These are phyloP conservation scores for Nasonia longicornis DNA, from an alignment of 1,140 invertebrate genomes.

Conservation along the genomic window DNA sequence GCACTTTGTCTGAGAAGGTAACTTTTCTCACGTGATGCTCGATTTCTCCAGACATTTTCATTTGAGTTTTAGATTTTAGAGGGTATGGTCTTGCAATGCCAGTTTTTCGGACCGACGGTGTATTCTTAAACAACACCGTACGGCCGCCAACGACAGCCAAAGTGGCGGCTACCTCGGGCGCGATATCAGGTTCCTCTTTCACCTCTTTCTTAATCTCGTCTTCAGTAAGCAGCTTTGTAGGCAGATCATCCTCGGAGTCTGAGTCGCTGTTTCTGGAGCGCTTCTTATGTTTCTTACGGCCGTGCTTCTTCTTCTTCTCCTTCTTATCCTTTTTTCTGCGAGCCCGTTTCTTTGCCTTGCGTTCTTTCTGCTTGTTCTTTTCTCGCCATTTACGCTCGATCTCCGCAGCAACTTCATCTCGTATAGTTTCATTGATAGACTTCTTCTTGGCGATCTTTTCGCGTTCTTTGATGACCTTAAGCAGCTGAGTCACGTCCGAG, in stretches of 20 bases:
- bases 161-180: constrained; percentile 37
- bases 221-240: constrained; percentile 51
- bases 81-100: constrained; percentile 11
- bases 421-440: constrained; percentile 63
- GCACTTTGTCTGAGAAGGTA: constrained; percentile 44
- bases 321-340: constrained; percentile 55
- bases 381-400: constrained; percentile 62
- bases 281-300: constrained; percentile 54
- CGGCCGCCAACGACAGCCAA: constrained; percentile 34
- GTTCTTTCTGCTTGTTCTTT: constrained; percentile 55
- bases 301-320: constrained; percentile 52
- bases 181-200: constrained; percentile 55
- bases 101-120: not conserved
- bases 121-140: constrained; percentile 38
- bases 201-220: constrained; percentile 62
- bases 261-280: constrained; percentile 41
- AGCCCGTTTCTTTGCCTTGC: constrained; percentile 52
- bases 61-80: not conserved
- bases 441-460: constrained; percentile 66
- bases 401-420: constrained; percentile 65
- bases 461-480: constrained; percentile 64
- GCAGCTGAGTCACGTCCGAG: constrained; percentile 57
- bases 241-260: constrained; percentile 44
- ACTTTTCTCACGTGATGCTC: constrained; percentile 53
- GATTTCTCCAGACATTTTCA: not conserved